Percentiles rank a stretch among this genome's conserved stretches.
Evolutionary conservation across 1,140 invertebrate genomes (phyloP).

Genomic region (Antheraea pernyi): DNA sequence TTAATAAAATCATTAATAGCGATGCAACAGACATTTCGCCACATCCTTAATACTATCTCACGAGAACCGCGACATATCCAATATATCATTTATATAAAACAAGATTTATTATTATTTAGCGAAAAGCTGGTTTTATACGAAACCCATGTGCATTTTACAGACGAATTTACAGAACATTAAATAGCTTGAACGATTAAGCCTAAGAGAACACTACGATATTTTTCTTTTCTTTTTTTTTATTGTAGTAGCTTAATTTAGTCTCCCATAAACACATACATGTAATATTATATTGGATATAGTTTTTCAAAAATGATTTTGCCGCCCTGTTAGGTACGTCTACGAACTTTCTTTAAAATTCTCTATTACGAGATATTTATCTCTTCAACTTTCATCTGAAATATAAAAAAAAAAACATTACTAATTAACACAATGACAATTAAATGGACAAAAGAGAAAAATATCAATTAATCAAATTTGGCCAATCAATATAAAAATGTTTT

Average conservation of each 20-base stretch:
- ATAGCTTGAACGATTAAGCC: slow-evolving; percentile 74
- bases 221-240: slow-evolving; percentile 56
- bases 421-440: too few species aligned
- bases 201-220: slow-evolving; percentile 70
- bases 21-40: slow-evolving; percentile 36
- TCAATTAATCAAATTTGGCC: too few species aligned
- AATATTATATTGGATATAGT: slow-evolving; percentile 70
- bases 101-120: slow-evolving; percentile 38
- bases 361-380: slow-evolving; percentile 61
- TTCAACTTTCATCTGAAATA: slow-evolving; percentile 76
- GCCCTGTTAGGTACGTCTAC: slow-evolving; percentile 70
- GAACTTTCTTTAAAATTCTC: slow-evolving; percentile 74
- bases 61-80: not conserved
- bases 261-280: slow-evolving; percentile 67
- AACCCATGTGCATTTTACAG: slow-evolving; percentile 75
- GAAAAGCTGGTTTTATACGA: slow-evolving; percentile 59
- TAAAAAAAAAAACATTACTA: slow-evolving; percentile 15
- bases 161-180: slow-evolving; percentile 58
- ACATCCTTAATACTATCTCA: slow-evolving; percentile 47
- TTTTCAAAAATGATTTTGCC: slow-evolving; percentile 69
- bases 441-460: too few species aligned
- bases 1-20: slow-evolving; percentile 5
- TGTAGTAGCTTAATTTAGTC: slow-evolving; percentile 72
- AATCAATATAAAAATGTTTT: too few species aligned
- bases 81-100: slow-evolving; percentile 42